Conservation (phyloP, 1,140 invertebrate genomes). For the Archivesica marissinica region DNA sequence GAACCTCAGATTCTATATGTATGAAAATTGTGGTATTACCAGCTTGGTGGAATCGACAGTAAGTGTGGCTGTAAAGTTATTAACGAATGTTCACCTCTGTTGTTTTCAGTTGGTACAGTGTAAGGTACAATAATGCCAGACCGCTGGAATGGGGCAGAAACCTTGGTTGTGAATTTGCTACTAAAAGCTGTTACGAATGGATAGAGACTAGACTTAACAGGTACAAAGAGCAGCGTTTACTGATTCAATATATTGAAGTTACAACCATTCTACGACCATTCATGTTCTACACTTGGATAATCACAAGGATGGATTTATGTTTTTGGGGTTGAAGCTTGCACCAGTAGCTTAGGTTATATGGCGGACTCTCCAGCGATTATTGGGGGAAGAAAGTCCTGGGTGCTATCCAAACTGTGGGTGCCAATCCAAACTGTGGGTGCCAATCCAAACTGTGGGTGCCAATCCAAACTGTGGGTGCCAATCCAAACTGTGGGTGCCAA, state of each 20-base stretch:
- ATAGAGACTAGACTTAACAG: slow-evolving; percentile 89
- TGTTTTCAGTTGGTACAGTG: slow-evolving; percentile 84
- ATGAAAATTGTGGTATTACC: too few relatives aligned
- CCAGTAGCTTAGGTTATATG: not conserved
- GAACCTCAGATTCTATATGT: too few relatives aligned
- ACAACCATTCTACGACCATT: too few relatives aligned
- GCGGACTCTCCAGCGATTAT: not conserved
- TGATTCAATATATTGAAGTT: too few relatives aligned
- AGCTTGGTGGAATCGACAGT: too few relatives aligned
- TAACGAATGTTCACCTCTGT: not conserved
- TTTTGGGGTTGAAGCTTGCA: not conserved
- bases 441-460: too few relatives aligned
- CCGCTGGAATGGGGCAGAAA: slow-evolving; percentile 94
- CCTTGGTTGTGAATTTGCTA: slow-evolving; percentile 97
- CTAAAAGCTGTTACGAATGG: slow-evolving; percentile 98
- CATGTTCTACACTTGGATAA: too few relatives aligned
- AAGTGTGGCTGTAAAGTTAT: too few relatives aligned
- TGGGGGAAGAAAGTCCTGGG: not conserved
- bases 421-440: too few relatives aligned
- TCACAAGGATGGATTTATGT: not conserved
- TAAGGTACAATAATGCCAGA: slow-evolving; percentile 94
- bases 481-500: too few relatives aligned
- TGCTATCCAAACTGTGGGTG: not conserved
- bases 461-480: too few relatives aligned
- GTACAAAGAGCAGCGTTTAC: slow-evolving; percentile 74